Evolutionary conservation across 2,888 invertebrate genomes (phyloP), one percentile per base, ranked within the genome.

Genomic region (Kryphioiulus occultus): DNA sequence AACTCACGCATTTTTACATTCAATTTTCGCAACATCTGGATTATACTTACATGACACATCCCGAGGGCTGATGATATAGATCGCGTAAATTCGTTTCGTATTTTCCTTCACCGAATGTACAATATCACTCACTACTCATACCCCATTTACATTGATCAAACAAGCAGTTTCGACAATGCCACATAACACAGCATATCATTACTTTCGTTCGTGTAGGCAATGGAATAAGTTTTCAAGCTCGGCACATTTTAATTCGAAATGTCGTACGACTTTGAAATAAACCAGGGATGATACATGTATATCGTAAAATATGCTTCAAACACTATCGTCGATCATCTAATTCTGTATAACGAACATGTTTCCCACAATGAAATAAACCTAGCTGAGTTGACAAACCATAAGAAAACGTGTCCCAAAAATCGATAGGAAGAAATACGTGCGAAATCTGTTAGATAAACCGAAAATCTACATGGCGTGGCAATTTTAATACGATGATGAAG

Each of bases 1-100:
- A 68, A 68, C 68, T 68, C 10, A n/a, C 68, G 9, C 68, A 68
- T 68, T 26, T n/a, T 68, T 68, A 68, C 26, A 26, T 68, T 68
- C 68, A 26, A 68, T 68, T 68, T 68, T 68, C 26, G 0, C 68
- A 68, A 68, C 68, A 68, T 68, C 68, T 68, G 68, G 68, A 68
- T 68, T 68, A 68, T 26, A 68, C 68, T 68, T 68, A 19, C 19
- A 68, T 68, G 68, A 68, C 68, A 59, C 7, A 26, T 68, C 22
- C 22, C 68, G 22, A 68, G 68, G n/a, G 68, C 26, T 68, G 26
- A 68, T 68, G 68, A 68, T 26, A 68, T 68, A 68, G 9, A 68
- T 68, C 53, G 53, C 53, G 53, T 15, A 47, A 10, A 47, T 47
- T 47, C 59, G 59, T 59, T 59, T 59, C n/a, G 59, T 26, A 26